These are phyloP conservation scores for Chouioia cunea DNA, from an alignment of 2,888 invertebrate species.

Conservation along the genomic window DNA sequence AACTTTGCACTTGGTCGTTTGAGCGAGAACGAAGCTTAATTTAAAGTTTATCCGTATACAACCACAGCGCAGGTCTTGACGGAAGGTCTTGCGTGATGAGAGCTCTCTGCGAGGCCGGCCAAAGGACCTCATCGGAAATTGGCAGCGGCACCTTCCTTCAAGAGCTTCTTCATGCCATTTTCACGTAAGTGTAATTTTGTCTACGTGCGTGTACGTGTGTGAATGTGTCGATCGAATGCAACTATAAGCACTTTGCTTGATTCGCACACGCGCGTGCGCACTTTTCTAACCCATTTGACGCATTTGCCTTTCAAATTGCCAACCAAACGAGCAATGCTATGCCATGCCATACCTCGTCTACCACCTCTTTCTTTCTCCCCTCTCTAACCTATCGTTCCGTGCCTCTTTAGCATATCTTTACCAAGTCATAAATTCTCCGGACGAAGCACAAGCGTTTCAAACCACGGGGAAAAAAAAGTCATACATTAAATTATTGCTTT, in stretches of 20 bases:
- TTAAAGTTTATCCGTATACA: slow-evolving; percentile 49
- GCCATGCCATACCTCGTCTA: too few species aligned
- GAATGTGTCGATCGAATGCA: not conserved
- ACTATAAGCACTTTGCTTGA: slow-evolving; percentile 15
- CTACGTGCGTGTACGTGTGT: too few species aligned
- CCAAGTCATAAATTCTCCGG: too few species aligned
- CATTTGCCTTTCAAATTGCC: slow-evolving; percentile 15
- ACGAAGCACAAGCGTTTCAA: too few species aligned
- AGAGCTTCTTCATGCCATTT: slow-evolving; percentile 63
- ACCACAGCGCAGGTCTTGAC: slow-evolving; percentile 78
- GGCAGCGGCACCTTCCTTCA: slow-evolving; percentile 63
- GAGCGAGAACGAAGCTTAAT: slow-evolving; percentile 40
- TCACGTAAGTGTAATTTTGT: slow-evolving; percentile 64
- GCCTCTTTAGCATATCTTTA: too few species aligned
- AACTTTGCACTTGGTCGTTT: slow-evolving; percentile 29
- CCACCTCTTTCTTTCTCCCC: not conserved
- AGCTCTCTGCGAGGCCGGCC: slow-evolving; percentile 80
- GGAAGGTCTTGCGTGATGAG: slow-evolving; percentile 80
- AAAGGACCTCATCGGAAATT: slow-evolving; percentile 65
- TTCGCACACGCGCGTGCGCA: not conserved
- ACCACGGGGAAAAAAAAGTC: too few species aligned
- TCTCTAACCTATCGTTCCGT: not conserved
- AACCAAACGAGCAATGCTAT: too few species aligned
- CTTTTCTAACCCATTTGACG: too few species aligned
- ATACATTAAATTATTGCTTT: too few species aligned